Base-by-base conservation (phyloP, 2,888 invertebrate genomes). In the Ischnus inquisitorius region DNA sequence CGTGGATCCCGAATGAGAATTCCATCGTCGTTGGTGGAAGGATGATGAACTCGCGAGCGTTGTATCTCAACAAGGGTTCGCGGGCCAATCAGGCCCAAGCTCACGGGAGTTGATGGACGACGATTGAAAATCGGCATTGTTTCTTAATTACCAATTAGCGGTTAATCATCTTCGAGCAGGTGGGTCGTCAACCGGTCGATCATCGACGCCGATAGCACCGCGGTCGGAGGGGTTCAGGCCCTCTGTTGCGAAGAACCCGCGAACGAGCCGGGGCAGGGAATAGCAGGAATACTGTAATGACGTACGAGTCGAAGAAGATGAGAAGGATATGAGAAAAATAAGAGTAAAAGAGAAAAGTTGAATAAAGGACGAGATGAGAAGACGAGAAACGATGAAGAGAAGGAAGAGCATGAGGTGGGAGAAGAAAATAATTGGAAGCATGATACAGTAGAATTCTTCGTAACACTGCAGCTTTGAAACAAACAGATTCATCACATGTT, bases 71-170 rank as follows among this genome's bases (percentile, higher is more conserved):
- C 39, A 5, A 46, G 25, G 16, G 48, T 22, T 43, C 10, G 34
- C 51, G 39, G 14, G 67, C 77, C 83, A 84, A 79, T 74, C 69
- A 68, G 77, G 77, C 41, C 25, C 65, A 64, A 54, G 34, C 57
- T 54, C 65, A 34, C 68, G 62, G 43, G 69, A 43, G 69, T 74
- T 84, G 84, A 84, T 81, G 84, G 71, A 84, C 84, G 84, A 84
- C 84, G 81, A 84, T 84, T 84, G 84, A 84, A 84, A 84, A 84
- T 84, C 81, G 81, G 84, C 84, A 84, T 84, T 84, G 84, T 84
- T 84, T 84, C 84, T 84, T 84, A 84, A 84, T 84, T 84, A 84
- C 78, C 84, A 84, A 84, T 84, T 84, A 84, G 84, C 84, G 83
- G 79, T 85, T 85, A 82, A 82, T 85, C 82, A 85, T 85, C 80